Evolutionary conservation across 2,888 invertebrate species (phyloP).

Genomic region (Neoascia interrupta): DNA sequence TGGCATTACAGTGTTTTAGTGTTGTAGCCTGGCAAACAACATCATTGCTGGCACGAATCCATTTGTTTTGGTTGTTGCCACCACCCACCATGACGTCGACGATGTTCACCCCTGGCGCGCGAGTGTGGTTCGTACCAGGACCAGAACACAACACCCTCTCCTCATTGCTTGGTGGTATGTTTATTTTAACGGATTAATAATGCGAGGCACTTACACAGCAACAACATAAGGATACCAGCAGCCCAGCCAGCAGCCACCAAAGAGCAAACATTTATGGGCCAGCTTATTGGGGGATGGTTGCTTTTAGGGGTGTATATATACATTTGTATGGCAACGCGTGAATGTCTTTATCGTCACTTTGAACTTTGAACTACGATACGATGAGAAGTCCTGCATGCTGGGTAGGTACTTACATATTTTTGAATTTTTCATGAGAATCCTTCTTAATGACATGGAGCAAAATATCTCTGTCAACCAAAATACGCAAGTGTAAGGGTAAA

Average conservation of each 20-base stretch:
- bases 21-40: slow-evolving; percentile 46
- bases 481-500: too few relatives aligned
- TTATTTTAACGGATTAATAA: slow-evolving; percentile 69
- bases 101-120: slow-evolving; percentile 40
- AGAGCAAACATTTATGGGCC: background rate
- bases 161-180: slow-evolving; percentile 55
- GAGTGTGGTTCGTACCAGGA: slow-evolving; percentile 14
- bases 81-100: slow-evolving; percentile 39
- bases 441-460: slow-evolving; percentile 35
- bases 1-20: slow-evolving; percentile 15
- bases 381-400: slow-evolving; percentile 1
- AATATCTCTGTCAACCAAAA: slow-evolving; percentile 58
- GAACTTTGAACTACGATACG: slow-evolving; percentile 5
- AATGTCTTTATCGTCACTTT: slow-evolving; percentile 6
- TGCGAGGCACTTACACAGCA: slow-evolving; percentile 54
- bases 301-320: too few relatives aligned
- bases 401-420: slow-evolving; percentile 34
- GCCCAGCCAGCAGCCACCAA: background rate
- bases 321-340: too few relatives aligned
- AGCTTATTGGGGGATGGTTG: slow-evolving; percentile 19
- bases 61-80: slow-evolving; percentile 65
- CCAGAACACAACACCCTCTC: background rate
- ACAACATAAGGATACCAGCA: slow-evolving; percentile 49
- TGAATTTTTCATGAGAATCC: slow-evolving; percentile 49
- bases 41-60: slow-evolving; percentile 63